These are phyloP conservation scores for Bos indicus DNA, from an alignment of 2,113 vertebrate genomes.

Conservation along the genomic window DNA sequence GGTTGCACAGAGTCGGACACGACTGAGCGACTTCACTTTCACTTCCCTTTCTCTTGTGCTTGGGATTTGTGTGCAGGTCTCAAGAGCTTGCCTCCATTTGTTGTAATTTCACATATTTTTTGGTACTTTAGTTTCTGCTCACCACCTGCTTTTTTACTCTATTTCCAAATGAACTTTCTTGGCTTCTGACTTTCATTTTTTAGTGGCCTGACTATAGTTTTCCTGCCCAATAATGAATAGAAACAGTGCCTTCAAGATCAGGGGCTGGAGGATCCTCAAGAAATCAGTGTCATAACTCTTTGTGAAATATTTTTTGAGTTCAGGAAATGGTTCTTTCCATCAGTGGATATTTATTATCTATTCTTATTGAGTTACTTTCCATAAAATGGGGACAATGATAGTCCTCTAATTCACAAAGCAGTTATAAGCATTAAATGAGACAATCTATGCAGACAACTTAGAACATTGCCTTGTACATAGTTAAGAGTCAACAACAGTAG, in stretches of 20 bases:
- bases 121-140: not conserved
- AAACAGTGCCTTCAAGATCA: not conserved
- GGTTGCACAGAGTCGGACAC: too few relatives aligned
- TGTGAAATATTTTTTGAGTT: constrained; percentile 13
- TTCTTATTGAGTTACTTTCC: not conserved
- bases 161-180: not conserved
- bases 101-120: not conserved
- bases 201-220: not conserved
- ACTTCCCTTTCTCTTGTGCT: not conserved
- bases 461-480: not conserved
- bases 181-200: not conserved
- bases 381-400: not conserved
- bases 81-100: not conserved
- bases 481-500: not conserved
- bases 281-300: not conserved
- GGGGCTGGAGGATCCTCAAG: not conserved
- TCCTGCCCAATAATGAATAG: not conserved
- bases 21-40: too few relatives aligned
- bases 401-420: not conserved
- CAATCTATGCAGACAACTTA: not conserved
- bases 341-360: not conserved
- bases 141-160: not conserved
- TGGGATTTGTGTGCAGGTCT: not conserved
- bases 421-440: not conserved
- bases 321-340: not conserved